Conservation (phyloP, 2,888 invertebrate genomes). For the Acrobasis suavella region DNA sequence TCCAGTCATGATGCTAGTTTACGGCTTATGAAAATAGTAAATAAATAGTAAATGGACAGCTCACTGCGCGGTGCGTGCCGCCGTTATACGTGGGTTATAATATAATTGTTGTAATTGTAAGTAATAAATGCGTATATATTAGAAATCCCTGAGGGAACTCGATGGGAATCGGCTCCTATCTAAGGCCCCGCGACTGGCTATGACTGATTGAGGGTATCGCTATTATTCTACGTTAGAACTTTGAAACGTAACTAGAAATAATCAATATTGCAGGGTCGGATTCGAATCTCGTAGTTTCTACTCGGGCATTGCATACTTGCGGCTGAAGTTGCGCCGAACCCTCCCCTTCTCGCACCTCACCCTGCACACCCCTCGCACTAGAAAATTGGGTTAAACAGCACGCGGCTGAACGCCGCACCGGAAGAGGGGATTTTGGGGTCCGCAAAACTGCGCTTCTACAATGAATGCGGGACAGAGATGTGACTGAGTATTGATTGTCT, state of each 20-base stretch:
- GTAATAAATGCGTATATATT: too few species aligned
- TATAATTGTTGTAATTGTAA: too few species aligned
- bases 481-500: slow-evolving; percentile 79
- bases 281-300: slow-evolving; percentile 65
- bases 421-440: slow-evolving; percentile 76
- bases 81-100: too few species aligned
- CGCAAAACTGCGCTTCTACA: slow-evolving; percentile 74
- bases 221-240: slow-evolving; percentile 18
- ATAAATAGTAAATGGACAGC: too few species aligned
- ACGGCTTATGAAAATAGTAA: too few species aligned
- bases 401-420: slow-evolving; percentile 72
- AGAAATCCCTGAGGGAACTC: too few species aligned
- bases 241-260: slow-evolving; percentile 56
- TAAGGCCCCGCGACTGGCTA: neutral
- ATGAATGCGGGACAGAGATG: slow-evolving; percentile 77
- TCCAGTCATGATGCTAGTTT: too few species aligned
- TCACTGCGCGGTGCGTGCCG: too few species aligned
- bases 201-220: neutral
- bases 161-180: too few species aligned
- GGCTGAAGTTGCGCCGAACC: slow-evolving; percentile 65
- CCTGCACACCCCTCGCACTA: slow-evolving; percentile 70
- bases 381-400: slow-evolving; percentile 81
- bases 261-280: slow-evolving; percentile 73
- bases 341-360: slow-evolving; percentile 54
- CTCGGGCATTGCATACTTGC: slow-evolving; percentile 72